Evolutionary conservation across 2,888 invertebrate species (phyloP).

Genomic region (Stenodema calcarata): DNA sequence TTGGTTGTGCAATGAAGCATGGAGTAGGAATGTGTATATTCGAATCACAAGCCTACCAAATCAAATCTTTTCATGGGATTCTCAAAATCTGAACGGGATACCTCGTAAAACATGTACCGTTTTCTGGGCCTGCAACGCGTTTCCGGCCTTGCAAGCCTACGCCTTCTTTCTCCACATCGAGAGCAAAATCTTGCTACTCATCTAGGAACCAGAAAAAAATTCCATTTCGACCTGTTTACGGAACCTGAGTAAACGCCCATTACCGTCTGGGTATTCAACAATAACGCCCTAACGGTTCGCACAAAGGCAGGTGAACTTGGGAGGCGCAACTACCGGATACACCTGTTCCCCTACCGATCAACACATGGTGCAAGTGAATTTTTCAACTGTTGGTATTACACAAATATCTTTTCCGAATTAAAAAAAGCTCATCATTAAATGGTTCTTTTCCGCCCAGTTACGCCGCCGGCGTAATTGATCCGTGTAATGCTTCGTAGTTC

Average conservation of each 20-base stretch:
- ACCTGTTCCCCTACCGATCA: conserved; percentile 29
- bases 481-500: no score
- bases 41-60: no score
- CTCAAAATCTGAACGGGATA: not conserved
- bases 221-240: not conserved
- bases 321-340: conserved; percentile 7
- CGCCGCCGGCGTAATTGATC: not conserved
- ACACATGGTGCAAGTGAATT: conserved; percentile 17
- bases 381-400: not conserved
- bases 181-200: not conserved
- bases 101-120: not conserved
- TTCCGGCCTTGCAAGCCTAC: not conserved
- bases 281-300: conserved; percentile 23
- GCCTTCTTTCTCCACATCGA: not conserved
- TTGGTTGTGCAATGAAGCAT: no score
- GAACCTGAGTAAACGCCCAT: conserved; percentile 13
- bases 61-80: not conserved
- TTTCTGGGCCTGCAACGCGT: not conserved
- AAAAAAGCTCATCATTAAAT: not conserved
- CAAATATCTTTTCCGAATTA: not conserved
- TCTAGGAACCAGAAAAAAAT: not conserved
- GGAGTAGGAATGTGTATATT: no score
- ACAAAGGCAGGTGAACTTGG: conserved; percentile 20
- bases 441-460: conserved; percentile 16
- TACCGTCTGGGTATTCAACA: not conserved